Evolutionary conservation across 2,888 invertebrate genomes (phyloP).

Genomic region (Rhyacophila evoluta): DNA sequence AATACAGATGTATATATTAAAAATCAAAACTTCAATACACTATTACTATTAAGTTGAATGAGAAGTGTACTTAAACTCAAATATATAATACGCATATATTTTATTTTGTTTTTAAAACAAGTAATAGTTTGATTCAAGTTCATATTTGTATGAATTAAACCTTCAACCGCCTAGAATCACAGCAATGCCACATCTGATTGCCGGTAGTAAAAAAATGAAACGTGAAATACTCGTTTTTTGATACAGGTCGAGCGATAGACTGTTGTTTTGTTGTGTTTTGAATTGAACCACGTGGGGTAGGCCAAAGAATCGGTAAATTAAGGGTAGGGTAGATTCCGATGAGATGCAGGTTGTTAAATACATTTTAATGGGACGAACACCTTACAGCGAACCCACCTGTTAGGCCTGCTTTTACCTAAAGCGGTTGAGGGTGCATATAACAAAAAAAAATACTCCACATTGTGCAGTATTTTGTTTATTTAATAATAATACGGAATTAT

Average conservation of each 20-base stretch:
- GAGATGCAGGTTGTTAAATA: not conserved
- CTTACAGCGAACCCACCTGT: not conserved
- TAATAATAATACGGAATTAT: no score
- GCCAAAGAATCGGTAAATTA: not conserved
- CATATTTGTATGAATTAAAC: not conserved
- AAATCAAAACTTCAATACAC: no score
- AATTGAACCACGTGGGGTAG: constrained; percentile 2
- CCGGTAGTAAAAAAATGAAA: constrained; percentile 33
- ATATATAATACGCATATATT: no score
- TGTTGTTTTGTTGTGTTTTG: constrained; percentile 11
- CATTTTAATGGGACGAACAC: not conserved
- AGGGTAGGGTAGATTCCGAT: not conserved
- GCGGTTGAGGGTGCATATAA: not conserved
- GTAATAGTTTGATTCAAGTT: not conserved
- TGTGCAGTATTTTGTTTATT: no score
- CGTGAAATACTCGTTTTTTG: constrained; percentile 41
- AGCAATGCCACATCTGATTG: not conserved
- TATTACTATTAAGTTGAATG: no score
- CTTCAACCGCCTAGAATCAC: not conserved
- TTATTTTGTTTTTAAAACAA: not conserved
- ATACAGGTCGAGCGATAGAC: not conserved
- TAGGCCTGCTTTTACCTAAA: not conserved
- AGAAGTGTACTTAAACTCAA: no score
- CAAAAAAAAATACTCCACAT: no score
- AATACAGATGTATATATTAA: no score